phyloP scores from a whole-genome alignment of 1,140 invertebrate species.

The Drosophila albomicans region DNA sequence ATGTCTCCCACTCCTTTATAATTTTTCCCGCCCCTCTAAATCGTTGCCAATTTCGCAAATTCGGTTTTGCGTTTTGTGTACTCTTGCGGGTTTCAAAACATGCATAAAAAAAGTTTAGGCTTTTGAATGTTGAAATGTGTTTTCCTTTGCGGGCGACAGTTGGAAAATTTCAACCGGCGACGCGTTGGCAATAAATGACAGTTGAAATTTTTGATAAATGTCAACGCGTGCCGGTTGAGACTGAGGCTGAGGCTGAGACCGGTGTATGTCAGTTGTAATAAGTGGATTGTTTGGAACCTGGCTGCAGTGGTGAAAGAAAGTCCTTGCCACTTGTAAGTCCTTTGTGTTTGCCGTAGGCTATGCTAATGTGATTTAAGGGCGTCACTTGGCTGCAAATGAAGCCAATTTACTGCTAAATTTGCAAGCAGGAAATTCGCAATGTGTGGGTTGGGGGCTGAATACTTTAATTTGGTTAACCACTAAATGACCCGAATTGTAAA shows the following conservation, averaged over 20 bases:
- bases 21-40: background rate
- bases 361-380: slow-evolving; percentile 46
- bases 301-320: slow-evolving; percentile 37
- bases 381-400: slow-evolving; percentile 64
- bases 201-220: slow-evolving; percentile 72
- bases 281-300: slow-evolving; percentile 74
- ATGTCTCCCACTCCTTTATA: background rate
- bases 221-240: slow-evolving; percentile 56
- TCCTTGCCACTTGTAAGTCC: slow-evolving; percentile 12
- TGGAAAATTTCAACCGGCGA: slow-evolving; percentile 43
- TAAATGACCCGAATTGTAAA: slow-evolving; percentile 9
- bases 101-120: slow-evolving; percentile 35
- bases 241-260: slow-evolving; percentile 2
- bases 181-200: slow-evolving; percentile 67
- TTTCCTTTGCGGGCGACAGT: slow-evolving; percentile 20
- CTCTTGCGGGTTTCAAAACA: slow-evolving; percentile 49
- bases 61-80: slow-evolving; percentile 59
- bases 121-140: slow-evolving; percentile 76
- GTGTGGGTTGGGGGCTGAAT: background rate
- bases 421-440: slow-evolving; percentile 33
- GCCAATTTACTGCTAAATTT: slow-evolving; percentile 58
- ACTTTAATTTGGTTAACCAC: slow-evolving; percentile 5
- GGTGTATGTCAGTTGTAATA: slow-evolving; percentile 35
- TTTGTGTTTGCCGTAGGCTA: slow-evolving; percentile 32
- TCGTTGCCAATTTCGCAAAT: slow-evolving; percentile 62